Conservation (phyloP, 2,888 invertebrate species). For the Chalcis sispes region DNA sequence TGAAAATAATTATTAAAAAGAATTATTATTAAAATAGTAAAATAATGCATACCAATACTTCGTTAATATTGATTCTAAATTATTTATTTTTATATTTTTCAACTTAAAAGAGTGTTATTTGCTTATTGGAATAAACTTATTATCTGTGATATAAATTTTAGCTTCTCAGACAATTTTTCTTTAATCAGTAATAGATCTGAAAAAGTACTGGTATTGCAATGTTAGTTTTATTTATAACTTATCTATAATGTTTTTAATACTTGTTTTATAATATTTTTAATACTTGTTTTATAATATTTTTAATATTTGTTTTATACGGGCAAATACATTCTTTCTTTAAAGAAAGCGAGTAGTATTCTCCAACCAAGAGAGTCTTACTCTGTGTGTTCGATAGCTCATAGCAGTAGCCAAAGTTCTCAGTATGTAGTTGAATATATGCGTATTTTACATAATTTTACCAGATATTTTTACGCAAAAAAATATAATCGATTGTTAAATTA, state of each 20-base stretch:
- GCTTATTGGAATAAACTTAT: too few relatives aligned
- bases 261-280: slow-evolving; percentile 7
- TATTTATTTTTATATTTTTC: too few relatives aligned
- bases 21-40: slow-evolving; percentile 17
- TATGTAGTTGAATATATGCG: slow-evolving; percentile 55
- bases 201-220: slow-evolving; percentile 41
- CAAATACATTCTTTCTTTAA: slow-evolving; percentile 46
- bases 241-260: slow-evolving; percentile 12
- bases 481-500: slow-evolving; percentile 57
- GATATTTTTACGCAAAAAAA: slow-evolving; percentile 56
- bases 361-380: slow-evolving; percentile 54
- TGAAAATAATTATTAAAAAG: slow-evolving; percentile 40
- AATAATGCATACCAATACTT: too few relatives aligned
- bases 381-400: slow-evolving; percentile 64
- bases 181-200: too few relatives aligned
- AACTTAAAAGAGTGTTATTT: too few relatives aligned
- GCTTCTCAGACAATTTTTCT: too few relatives aligned
- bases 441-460: slow-evolving; percentile 57
- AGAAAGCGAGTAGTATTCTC: slow-evolving; percentile 51
- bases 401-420: slow-evolving; percentile 67
- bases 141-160: too few relatives aligned
- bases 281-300: slow-evolving; percentile 35
- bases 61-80: too few relatives aligned
- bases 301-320: slow-evolving; percentile 42
- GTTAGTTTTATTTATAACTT: background rate